Percentiles rank a stretch among this genome's conserved stretches.
Evolutionary conservation across 1,140 invertebrate species (phyloP).

Genomic region (Ptiloglossa arizonensis): DNA sequence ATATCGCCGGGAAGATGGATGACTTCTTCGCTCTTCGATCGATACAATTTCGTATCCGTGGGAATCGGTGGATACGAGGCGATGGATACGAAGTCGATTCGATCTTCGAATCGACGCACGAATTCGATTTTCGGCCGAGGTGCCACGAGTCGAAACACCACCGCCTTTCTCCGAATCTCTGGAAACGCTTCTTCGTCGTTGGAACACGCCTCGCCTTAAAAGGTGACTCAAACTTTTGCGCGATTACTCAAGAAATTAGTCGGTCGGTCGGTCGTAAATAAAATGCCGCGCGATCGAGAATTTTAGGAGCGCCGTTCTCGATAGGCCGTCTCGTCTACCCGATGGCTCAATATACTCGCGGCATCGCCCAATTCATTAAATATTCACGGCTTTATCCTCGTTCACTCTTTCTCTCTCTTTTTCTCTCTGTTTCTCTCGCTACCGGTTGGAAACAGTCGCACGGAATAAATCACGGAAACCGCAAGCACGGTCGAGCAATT

Average conservation of each 20-base stretch:
- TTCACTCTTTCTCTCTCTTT: too few species aligned
- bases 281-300: slow-evolving; percentile 39
- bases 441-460: slow-evolving; percentile 49
- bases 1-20: too few species aligned
- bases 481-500: slow-evolving; percentile 35
- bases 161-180: neutral
- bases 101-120: too few species aligned
- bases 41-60: too few species aligned
- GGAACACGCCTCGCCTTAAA: slow-evolving; percentile 1
- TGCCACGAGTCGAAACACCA: too few species aligned
- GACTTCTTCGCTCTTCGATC: too few species aligned
- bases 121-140: too few species aligned
- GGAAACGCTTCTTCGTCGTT: neutral
- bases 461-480: slow-evolving; percentile 52
- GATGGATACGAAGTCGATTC: too few species aligned
- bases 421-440: too few species aligned
- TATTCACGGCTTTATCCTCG: slow-evolving; percentile 60
- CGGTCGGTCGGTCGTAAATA: slow-evolving; percentile 53
- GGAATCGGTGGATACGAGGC: too few species aligned
- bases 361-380: slow-evolving; percentile 55
- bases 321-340: slow-evolving; percentile 49
- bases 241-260: slow-evolving; percentile 62
- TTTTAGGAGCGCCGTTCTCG: slow-evolving; percentile 47
- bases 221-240: slow-evolving; percentile 44
- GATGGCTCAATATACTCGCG: slow-evolving; percentile 62